These are phyloP conservation scores for Sphenodon punctatus DNA, from an alignment of 2,797 vertebrate species.

Conservation along the genomic window DNA sequence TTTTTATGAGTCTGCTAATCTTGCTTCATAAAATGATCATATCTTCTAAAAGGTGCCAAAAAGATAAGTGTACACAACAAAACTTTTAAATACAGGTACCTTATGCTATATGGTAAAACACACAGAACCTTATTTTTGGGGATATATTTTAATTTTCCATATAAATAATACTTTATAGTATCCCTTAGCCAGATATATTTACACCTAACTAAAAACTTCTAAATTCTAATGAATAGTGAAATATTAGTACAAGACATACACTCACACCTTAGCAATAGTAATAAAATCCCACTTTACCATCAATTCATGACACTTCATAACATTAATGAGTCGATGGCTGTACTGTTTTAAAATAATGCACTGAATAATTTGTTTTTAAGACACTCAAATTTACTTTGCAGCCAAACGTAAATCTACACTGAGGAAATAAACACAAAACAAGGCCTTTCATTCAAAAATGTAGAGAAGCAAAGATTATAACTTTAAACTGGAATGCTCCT, in stretches of 20 bases:
- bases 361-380: background rate
- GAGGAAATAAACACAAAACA: background rate
- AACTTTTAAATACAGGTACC: no score
- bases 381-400: background rate
- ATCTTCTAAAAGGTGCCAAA: background rate
- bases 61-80: no score
- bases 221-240: background rate
- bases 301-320: background rate
- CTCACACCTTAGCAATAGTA: background rate
- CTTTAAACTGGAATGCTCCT: slow-evolving; percentile 43
- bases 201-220: no score
- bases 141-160: no score
- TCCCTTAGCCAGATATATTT: no score
- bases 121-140: background rate
- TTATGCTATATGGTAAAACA: background rate
- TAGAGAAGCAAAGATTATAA: background rate
- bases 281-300: background rate
- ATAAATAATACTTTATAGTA: no score
- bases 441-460: slow-evolving; percentile 5
- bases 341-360: background rate
- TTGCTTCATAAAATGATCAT: background rate
- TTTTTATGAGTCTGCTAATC: background rate
- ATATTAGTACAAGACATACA: background rate
- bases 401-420: background rate
- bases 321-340: background rate